Percentiles rank a stretch among this genome's conserved stretches.
phyloP scores from a whole-genome alignment of 2,888 invertebrate genomes.

The Camptogramma bilineatum region DNA sequence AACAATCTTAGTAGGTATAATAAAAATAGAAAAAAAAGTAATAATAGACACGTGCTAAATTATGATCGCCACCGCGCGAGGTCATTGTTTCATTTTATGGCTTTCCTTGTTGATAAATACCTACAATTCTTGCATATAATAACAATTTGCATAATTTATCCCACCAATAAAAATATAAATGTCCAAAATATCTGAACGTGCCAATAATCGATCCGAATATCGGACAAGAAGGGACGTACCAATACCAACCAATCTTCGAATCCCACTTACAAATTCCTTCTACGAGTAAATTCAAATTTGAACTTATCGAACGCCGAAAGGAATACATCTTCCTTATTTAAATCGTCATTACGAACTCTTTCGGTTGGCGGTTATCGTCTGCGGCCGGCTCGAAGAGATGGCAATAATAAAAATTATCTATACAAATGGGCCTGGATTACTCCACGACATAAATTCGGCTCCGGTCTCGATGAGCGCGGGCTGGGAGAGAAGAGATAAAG shows the following conservation, averaged over 20 bases:
- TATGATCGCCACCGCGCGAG: not conserved
- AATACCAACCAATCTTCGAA: slow-evolving; percentile 67
- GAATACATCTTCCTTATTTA: slow-evolving; percentile 85
- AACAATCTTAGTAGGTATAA: not conserved
- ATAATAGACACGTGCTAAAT: not conserved
- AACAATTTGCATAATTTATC: slow-evolving; percentile 11
- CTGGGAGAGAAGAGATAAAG: slow-evolving; percentile 78
- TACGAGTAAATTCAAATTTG: slow-evolving; percentile 65
- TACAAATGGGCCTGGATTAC: slow-evolving; percentile 85
- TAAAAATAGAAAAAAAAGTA: not conserved
- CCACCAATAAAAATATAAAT: not conserved
- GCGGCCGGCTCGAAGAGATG: slow-evolving; percentile 81
- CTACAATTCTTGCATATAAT: slow-evolving; percentile 6
- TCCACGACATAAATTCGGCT: slow-evolving; percentile 84
- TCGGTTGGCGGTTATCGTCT: slow-evolving; percentile 78
- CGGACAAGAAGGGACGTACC: slow-evolving; percentile 54
- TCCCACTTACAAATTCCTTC: slow-evolving; percentile 72
- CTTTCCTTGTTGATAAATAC: not conserved
- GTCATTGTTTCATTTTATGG: not conserved
- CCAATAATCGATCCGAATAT: slow-evolving; percentile 30
- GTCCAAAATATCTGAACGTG: not conserved
- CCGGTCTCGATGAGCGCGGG: slow-evolving; percentile 79
- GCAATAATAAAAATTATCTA: slow-evolving; percentile 86
- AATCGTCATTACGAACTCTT: slow-evolving; percentile 85
- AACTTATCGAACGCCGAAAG: slow-evolving; percentile 78